Percentiles rank a stretch among this genome's conserved stretches.
These are phyloP conservation scores for Agapornis canus DNA, from an alignment of 2,797 vertebrate species.

Conservation along the genomic window DNA sequence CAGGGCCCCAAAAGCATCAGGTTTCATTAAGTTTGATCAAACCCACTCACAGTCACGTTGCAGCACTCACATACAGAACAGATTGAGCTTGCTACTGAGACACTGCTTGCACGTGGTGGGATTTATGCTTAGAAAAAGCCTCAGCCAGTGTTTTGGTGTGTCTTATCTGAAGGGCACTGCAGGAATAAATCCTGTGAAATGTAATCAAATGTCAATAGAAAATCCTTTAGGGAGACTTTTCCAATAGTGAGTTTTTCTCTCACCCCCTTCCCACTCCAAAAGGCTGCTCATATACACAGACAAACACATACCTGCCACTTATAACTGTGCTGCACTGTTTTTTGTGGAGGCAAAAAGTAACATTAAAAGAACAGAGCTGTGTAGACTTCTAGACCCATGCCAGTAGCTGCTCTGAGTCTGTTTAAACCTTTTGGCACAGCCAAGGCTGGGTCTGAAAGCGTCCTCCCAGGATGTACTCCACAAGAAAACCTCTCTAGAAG, in stretches of 20 bases:
- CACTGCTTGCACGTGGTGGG: slow-evolving; percentile 36
- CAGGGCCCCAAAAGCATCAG: not conserved
- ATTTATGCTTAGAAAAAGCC: slow-evolving; percentile 42
- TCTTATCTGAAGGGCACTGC: not conserved
- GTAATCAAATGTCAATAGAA: slow-evolving; percentile 57
- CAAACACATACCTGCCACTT: not conserved
- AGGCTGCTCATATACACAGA: not conserved
- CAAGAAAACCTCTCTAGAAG: not conserved
- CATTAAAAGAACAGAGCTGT: not conserved
- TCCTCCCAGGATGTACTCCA: not conserved
- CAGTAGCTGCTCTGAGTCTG: not conserved
- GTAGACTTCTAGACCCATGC: not conserved
- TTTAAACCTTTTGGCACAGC: not conserved
- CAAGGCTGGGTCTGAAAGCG: not conserved
- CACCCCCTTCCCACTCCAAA: not conserved
- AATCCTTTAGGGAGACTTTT: slow-evolving; percentile 33
- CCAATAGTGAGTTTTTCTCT: not conserved
- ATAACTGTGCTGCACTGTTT: not conserved
- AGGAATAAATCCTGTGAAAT: slow-evolving; percentile 59
- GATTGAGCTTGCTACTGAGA: not conserved
- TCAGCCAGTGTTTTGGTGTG: slow-evolving; percentile 20
- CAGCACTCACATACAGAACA: not conserved
- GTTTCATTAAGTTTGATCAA: not conserved
- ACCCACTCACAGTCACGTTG: not conserved
- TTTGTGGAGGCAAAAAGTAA: not conserved